Conservation (phyloP, 30 jellyfish, hydroid and myxozoan species). For the Nemopilema nomurai region DNA sequence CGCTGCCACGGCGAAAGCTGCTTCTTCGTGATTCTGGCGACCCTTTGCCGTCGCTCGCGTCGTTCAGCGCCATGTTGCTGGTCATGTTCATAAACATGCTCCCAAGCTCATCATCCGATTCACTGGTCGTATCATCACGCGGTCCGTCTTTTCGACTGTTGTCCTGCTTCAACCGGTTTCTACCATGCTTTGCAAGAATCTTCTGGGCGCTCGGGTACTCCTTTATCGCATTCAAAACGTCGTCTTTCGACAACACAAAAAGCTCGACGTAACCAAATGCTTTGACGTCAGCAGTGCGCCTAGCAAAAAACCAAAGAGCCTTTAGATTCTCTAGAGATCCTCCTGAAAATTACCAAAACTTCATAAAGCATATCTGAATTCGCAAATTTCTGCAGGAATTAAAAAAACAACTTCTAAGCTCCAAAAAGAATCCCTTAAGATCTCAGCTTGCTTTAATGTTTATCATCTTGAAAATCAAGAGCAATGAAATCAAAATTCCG, state of each 20-base stretch:
- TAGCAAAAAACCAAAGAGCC: conserved; percentile 22
- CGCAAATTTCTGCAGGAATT: too few relatives aligned
- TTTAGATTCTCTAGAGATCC: too few relatives aligned
- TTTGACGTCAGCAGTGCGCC: conserved; percentile 96
- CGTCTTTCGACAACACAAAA: conserved; percentile 88
- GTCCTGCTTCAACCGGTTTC: conserved; percentile 79
- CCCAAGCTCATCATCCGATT: conserved; percentile 59
- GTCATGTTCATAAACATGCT: conserved; percentile 18
- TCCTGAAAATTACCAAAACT: too few relatives aligned
- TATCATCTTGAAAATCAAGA: too few relatives aligned
- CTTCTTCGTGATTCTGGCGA: conserved; percentile 39
- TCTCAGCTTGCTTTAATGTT: too few relatives aligned
- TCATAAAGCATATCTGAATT: too few relatives aligned
- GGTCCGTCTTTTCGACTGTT: conserved; percentile 67
- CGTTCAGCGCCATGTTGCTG: conserved; percentile 16
- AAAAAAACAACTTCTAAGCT: too few relatives aligned
- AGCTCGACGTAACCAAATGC: conserved; percentile 93
- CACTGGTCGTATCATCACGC: conserved; percentile 68
- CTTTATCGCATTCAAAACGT: conserved; percentile 76
- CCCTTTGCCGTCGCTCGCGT: background rate
- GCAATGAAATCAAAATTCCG: too few relatives aligned
- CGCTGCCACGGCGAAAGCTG: conserved; percentile 33
- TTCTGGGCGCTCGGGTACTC: conserved; percentile 93
- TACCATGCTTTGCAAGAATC: conserved; percentile 84
- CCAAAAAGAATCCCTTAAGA: too few relatives aligned